A percentile compares a stretch with the other conserved stretches of the same genome.
These are phyloP conservation scores for Vidua chalybeata DNA, from an alignment of 2,113 vertebrate species.

Conservation along the genomic window DNA sequence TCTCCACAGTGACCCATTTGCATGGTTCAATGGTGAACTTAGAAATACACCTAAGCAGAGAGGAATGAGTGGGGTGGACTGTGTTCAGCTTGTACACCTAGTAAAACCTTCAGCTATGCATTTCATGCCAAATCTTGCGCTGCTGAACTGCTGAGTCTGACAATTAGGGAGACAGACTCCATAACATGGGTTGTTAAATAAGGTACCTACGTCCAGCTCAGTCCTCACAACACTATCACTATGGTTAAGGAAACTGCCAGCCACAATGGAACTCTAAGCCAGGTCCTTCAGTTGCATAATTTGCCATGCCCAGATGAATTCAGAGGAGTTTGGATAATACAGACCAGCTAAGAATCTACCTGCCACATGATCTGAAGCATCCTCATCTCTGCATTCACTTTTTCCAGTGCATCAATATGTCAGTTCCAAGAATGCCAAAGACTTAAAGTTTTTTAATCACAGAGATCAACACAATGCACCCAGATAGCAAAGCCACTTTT, in stretches of 20 bases:
- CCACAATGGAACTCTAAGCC: neutral
- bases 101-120: neutral
- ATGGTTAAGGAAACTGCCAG: neutral
- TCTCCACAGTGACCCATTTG: neutral
- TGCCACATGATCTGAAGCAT: neutral
- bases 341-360: neutral
- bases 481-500: conserved; percentile 8
- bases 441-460: conserved; percentile 14
- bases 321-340: neutral
- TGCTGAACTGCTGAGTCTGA: neutral
- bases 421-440: conserved; percentile 68
- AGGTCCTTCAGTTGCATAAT: neutral
- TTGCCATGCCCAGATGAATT: neutral
- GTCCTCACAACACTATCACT: neutral
- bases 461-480: neutral
- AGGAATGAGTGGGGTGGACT: neutral
- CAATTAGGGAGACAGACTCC: accelerated
- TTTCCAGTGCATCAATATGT: conserved; percentile 23
- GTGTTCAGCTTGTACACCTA: neutral
- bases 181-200: neutral
- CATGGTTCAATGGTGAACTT: neutral
- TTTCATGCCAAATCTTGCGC: neutral
- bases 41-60: neutral
- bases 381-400: neutral
- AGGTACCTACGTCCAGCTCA: neutral